Evolutionary conservation across 2,113 vertebrate species (phyloP).

Genomic region (Halichoeres trimaculatus): DNA sequence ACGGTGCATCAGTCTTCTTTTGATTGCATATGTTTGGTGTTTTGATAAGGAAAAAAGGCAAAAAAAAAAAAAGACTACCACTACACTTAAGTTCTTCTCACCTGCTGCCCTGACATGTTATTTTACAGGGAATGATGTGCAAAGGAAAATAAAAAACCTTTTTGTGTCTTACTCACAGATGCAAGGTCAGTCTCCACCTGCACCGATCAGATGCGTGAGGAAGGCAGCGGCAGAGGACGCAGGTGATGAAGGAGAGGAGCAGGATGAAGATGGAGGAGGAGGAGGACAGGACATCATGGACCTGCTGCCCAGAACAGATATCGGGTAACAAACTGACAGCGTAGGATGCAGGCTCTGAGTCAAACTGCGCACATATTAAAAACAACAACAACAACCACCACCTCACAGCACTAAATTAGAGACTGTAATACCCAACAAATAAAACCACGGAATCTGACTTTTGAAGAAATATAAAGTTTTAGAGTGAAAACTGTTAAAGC

Average conservation of each 20-base stretch:
- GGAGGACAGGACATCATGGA: constrained; percentile 89
- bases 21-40: no score
- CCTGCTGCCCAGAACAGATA: constrained; percentile 92
- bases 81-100: no score
- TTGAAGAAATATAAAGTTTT: no score
- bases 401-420: no score
- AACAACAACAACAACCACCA: no score
- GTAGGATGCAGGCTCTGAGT: not conserved
- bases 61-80: no score
- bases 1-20: not conserved
- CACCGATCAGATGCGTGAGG: constrained; percentile 84
- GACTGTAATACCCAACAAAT: no score
- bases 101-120: not conserved
- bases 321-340: constrained; percentile 81
- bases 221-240: constrained; percentile 78
- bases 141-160: not conserved
- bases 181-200: constrained; percentile 92
- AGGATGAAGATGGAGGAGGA: constrained; percentile 85
- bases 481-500: no score
- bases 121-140: not conserved
- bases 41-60: no score
- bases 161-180: constrained; percentile 80
- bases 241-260: constrained; percentile 86
- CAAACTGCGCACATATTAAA: not conserved
- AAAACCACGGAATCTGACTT: no score